Percentiles rank a stretch among this genome's conserved stretches.
phyloP scores from a whole-genome alignment of 2,888 invertebrate genomes.

The Dasysyrphus tricinctus region DNA sequence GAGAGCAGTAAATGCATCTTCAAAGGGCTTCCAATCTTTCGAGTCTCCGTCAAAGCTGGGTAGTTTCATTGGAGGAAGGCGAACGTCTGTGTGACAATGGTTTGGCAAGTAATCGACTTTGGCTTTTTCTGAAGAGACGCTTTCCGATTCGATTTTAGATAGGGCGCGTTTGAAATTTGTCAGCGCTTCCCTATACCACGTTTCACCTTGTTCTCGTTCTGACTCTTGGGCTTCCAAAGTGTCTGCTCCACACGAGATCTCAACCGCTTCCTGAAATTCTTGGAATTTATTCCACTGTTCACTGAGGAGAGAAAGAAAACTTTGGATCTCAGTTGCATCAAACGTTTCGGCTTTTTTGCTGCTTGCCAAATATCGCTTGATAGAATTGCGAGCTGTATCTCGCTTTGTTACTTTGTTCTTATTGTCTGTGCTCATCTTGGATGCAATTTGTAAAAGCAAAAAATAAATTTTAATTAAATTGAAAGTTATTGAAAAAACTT shows the following conservation, averaged over 20 bases:
- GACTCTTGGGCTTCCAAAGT: slow-evolving; percentile 26
- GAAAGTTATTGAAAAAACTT: no score
- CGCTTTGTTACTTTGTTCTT: slow-evolving; percentile 10
- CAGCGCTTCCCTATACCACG: slow-evolving; percentile 41
- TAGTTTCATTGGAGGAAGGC: no score
- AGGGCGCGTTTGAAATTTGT: slow-evolving; percentile 18
- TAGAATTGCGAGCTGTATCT: slow-evolving; percentile 31
- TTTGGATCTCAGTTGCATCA: slow-evolving; percentile 25
- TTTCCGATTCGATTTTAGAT: neutral
- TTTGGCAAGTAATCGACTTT: neutral
- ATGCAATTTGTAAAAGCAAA: no score
- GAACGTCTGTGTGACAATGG: no score
- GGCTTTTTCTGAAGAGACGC: neutral
- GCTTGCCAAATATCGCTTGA: slow-evolving; percentile 23
- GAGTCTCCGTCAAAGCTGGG: no score
- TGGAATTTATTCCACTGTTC: slow-evolving; percentile 32
- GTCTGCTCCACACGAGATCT: slow-evolving; percentile 40
- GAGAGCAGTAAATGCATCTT: no score
- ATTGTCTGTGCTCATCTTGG: no score
- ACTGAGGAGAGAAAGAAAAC: slow-evolving; percentile 2
- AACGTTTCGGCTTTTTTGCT: slow-evolving; percentile 51
- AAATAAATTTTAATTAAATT: no score
- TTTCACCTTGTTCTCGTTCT: slow-evolving; percentile 48
- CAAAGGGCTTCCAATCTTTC: no score
- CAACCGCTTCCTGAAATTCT: slow-evolving; percentile 27